Conservation (phyloP, 1,140 invertebrate species). For the Whitmania pigra region DNA sequence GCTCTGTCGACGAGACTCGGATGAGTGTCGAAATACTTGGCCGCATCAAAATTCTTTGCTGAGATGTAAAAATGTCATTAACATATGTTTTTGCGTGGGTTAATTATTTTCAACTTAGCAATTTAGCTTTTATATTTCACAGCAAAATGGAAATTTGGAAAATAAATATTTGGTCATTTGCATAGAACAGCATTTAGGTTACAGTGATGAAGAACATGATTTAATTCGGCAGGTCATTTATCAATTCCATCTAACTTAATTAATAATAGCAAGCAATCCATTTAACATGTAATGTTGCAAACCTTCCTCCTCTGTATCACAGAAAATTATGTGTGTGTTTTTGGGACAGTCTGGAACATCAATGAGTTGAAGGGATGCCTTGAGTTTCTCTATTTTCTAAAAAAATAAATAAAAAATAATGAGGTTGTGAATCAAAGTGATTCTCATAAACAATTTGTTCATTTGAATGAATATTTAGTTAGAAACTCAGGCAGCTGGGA, state of each 20-base stretch:
- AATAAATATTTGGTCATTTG: too few relatives aligned
- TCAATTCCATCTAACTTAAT: too few relatives aligned
- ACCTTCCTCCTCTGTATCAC: slow-evolving; percentile 55
- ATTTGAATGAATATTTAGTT: too few relatives aligned
- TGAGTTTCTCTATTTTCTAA: slow-evolving; percentile 68
- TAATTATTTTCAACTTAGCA: not conserved
- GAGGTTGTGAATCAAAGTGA: too few relatives aligned
- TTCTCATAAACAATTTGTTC: too few relatives aligned
- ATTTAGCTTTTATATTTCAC: not conserved
- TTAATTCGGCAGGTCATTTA: not conserved
- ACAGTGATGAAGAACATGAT: not conserved
- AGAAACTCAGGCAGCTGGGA: too few relatives aligned
- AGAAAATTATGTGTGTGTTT: slow-evolving; percentile 71
- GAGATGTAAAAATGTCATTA: slow-evolving; percentile 18
- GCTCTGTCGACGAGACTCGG: slow-evolving; percentile 54
- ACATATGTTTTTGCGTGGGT: not conserved
- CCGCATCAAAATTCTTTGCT: slow-evolving; percentile 56
- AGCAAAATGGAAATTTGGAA: not conserved
- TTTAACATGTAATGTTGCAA: not conserved
- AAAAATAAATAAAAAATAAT: not conserved
- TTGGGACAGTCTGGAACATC: slow-evolving; percentile 52
- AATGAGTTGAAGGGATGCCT: slow-evolving; percentile 67
- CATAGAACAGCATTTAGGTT: not conserved
- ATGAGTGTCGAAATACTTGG: slow-evolving; percentile 61
- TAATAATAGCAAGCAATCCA: too few relatives aligned